These are phyloP conservation scores for Staurois parvus DNA, from an alignment of 2,797 vertebrate genomes.

Conservation along the genomic window DNA sequence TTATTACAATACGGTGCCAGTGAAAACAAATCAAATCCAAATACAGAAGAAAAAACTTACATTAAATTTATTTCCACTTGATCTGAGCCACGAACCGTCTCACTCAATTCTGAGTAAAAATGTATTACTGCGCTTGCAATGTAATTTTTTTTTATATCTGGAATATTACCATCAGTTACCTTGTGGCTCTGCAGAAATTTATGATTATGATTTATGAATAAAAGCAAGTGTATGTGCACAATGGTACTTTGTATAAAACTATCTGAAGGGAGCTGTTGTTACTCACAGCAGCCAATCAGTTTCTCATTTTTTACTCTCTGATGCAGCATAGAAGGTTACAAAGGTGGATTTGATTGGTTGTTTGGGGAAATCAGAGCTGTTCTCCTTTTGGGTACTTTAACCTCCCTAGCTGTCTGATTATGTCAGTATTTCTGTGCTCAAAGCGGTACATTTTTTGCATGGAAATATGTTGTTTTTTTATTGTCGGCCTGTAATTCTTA, in stretches of 20 bases:
- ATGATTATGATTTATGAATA: not conserved
- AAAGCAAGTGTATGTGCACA: not conserved
- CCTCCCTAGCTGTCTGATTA: no score
- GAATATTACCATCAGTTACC: not conserved
- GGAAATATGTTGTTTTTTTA: no score
- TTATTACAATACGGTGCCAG: conserved; percentile 72
- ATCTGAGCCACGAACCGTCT: not conserved
- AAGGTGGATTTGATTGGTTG: no score
- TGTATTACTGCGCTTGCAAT: conserved; percentile 11
- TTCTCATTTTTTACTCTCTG: not conserved
- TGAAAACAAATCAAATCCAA: conserved; percentile 77
- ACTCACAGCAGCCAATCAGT: not conserved
- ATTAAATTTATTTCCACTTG: conserved; percentile 62
- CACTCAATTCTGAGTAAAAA: conserved; percentile 16
- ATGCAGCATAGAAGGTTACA: no score
- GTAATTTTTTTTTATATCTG: conserved; percentile 3
- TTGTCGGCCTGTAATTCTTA: no score
- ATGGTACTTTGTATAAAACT: not conserved
- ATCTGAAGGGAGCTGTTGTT: not conserved
- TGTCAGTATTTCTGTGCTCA: no score
- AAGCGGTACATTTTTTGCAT: no score
- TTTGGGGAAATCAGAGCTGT: no score
- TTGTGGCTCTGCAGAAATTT: not conserved
- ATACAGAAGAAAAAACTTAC: conserved; percentile 65
- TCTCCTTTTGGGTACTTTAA: no score